phyloP scores from a whole-genome alignment of 2,888 invertebrate species.

The Anoplius nigerrimus region DNA sequence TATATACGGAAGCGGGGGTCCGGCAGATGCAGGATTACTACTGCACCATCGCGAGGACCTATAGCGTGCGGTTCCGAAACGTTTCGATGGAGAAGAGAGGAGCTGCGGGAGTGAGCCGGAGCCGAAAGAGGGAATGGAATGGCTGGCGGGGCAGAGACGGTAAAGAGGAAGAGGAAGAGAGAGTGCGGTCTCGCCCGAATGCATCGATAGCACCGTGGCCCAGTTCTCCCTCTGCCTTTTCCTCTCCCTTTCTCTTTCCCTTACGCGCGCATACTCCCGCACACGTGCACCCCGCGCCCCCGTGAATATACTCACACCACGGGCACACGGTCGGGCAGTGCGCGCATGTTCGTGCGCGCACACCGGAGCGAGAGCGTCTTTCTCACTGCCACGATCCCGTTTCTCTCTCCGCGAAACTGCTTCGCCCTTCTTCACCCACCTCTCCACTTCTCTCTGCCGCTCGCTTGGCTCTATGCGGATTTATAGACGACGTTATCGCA shows the following conservation, averaged over 20 bases:
- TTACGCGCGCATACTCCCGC: conserved; percentile 10
- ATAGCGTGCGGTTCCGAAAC: conserved; percentile 31
- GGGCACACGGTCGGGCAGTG: no score
- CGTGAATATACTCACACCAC: no score
- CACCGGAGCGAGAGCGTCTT: not conserved
- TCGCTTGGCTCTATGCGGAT: conserved; percentile 37
- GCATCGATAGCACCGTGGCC: conserved; percentile 64
- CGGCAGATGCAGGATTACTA: conserved; percentile 53
- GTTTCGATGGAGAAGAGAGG: conserved; percentile 18
- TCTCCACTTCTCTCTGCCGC: not conserved
- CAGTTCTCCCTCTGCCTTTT: conserved; percentile 52
- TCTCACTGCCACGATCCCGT: conserved; percentile 27
- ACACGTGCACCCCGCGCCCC: conserved; percentile 7
- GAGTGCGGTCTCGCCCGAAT: conserved; percentile 57
- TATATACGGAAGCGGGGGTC: conserved; percentile 28
- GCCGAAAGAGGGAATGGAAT: conserved; percentile 31
- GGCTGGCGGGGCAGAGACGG: conserved; percentile 29
- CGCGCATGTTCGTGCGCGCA: conserved; percentile 3
- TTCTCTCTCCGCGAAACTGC: conserved; percentile 3
- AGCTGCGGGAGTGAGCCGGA: conserved; percentile 15
- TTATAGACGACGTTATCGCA: conserved; percentile 55
- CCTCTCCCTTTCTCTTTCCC: conserved; percentile 28
- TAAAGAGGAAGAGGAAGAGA: conserved; percentile 45
- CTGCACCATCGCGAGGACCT: conserved; percentile 43
- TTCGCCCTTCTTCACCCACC: not conserved